Evolutionary conservation across 2,888 invertebrate genomes (phyloP).

Genomic region (Dyspetes luteomarginatus): DNA sequence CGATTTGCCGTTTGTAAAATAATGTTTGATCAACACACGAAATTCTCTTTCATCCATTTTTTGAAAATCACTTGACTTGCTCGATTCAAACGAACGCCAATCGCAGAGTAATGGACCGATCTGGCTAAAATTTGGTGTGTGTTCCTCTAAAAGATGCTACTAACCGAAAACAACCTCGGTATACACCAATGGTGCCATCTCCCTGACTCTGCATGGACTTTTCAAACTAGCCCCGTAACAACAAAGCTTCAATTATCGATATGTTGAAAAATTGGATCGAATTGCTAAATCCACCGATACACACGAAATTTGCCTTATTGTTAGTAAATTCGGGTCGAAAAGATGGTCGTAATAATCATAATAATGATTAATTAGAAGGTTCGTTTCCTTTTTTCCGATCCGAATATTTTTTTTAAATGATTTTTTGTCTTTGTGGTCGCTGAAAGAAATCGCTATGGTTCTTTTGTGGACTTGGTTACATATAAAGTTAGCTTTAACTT

Average conservation of each 20-base stretch:
- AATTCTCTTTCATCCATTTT: not conserved
- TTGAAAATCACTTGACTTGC: not conserved
- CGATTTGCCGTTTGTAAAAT: conserved; percentile 49
- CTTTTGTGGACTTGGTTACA: not conserved
- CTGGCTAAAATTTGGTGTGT: not conserved
- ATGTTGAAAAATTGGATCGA: not conserved
- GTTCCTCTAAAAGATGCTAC: conserved; percentile 27
- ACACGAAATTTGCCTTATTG: not conserved
- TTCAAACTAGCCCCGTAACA: too few relatives aligned
- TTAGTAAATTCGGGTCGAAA: not conserved
- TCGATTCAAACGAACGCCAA: not conserved
- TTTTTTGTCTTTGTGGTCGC: conserved; percentile 10
- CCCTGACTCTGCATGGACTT: conserved; percentile 28
- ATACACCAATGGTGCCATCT: conserved; percentile 16
- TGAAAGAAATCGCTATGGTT: conserved; percentile 29
- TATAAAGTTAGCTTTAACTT: conserved; percentile 36
- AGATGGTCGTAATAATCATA: not conserved
- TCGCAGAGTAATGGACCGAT: not conserved
- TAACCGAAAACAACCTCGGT: conserved; percentile 24
- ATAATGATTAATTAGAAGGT: not conserved
- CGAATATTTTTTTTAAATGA: not conserved
- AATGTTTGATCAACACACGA: conserved; percentile 40
- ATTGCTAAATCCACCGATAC: not conserved
- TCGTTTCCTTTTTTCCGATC: not conserved
- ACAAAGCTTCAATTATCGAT: not conserved